phyloP scores from a whole-genome alignment of 2,113 vertebrate species.

The Chiloscyllium plagiosum region DNA sequence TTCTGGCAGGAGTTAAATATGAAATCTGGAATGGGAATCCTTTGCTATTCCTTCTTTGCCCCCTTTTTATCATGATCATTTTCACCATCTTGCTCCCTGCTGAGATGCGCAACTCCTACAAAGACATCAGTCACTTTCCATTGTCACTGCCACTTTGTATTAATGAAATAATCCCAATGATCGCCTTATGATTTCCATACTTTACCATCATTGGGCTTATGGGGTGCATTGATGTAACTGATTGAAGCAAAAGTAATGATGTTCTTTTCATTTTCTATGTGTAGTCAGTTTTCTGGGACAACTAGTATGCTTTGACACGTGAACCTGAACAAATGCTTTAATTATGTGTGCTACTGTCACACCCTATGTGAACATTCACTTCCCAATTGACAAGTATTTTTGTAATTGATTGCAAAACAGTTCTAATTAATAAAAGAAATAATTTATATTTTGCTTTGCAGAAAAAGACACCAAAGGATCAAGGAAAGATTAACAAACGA shows the following conservation, averaged over 20 bases:
- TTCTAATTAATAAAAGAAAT: neutral
- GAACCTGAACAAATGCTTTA: neutral
- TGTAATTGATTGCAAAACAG: neutral
- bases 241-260: neutral
- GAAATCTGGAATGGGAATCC: neutral
- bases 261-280: neutral
- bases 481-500: constrained; percentile 75
- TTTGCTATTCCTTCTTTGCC: neutral
- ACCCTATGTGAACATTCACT: neutral
- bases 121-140: neutral
- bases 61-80: neutral
- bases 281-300: neutral
- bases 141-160: neutral
- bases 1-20: neutral
- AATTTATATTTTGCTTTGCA: constrained; percentile 42
- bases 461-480: constrained; percentile 66
- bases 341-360: neutral
- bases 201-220: neutral
- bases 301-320: neutral
- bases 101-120: neutral
- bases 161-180: neutral
- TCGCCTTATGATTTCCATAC: neutral
- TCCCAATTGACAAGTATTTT: neutral
- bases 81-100: neutral
- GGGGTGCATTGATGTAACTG: neutral